phyloP scores from a whole-genome alignment of 2,113 vertebrate genomes.

The Ammospiza caudacuta region DNA sequence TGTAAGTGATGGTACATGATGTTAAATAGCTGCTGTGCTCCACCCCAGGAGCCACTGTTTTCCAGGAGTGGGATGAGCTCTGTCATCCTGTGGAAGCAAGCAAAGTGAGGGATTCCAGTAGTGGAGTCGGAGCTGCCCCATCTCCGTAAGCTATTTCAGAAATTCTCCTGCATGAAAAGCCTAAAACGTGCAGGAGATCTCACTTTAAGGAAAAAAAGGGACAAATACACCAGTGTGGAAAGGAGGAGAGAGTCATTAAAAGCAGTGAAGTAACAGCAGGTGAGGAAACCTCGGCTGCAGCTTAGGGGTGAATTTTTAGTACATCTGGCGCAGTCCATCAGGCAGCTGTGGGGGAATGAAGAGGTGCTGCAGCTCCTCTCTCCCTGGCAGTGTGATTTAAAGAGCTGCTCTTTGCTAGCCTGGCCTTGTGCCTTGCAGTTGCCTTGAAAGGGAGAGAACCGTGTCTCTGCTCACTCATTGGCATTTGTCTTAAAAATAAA shows the following conservation, averaged over 20 bases:
- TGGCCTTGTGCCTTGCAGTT: conserved; percentile 55
- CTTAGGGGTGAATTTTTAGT: conserved; percentile 10
- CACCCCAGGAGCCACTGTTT: background rate
- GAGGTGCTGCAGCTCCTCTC: conserved; percentile 17
- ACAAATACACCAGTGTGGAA: background rate
- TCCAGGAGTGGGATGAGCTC: background rate
- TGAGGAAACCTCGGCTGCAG: background rate
- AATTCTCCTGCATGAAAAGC: background rate
- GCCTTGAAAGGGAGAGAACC: background rate
- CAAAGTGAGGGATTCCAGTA: background rate
- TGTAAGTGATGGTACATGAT: background rate
- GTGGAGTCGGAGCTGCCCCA: background rate
- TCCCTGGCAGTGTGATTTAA: conserved; percentile 47
- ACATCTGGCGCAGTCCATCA: conserved; percentile 25
- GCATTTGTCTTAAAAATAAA: conserved; percentile 48
- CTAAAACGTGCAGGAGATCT: background rate
- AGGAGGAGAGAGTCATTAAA: background rate
- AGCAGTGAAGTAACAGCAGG: background rate
- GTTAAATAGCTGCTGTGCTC: background rate
- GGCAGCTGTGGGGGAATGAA: background rate
- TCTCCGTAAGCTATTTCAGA: background rate
- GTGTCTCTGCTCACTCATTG: background rate
- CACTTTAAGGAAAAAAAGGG: background rate
- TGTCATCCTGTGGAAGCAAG: background rate
- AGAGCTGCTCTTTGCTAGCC: background rate